Evolutionary conservation across 2,888 invertebrate genomes (phyloP).

Genomic region (Drosophila kuntzei): DNA sequence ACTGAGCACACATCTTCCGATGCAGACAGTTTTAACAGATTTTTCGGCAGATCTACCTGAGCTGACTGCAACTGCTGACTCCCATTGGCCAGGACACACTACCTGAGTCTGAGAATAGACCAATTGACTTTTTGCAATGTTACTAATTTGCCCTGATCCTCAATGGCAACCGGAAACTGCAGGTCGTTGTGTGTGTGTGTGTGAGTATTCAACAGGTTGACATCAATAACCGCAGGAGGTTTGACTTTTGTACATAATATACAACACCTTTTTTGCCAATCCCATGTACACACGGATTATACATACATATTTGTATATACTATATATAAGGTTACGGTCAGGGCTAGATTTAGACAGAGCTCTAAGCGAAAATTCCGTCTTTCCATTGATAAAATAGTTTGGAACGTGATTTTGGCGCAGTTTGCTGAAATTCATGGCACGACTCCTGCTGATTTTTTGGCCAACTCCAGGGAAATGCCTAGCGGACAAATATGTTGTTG

Average conservation of each 20-base stretch:
- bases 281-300: constrained; percentile 26
- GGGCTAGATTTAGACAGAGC: constrained; percentile 18
- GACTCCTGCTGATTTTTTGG: constrained; percentile 67
- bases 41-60: constrained; percentile 37
- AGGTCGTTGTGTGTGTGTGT: constrained; percentile 18
- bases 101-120: constrained; percentile 29
- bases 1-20: constrained; percentile 63
- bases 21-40: constrained; percentile 63
- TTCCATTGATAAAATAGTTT: constrained; percentile 78
- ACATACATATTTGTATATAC: not conserved
- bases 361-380: constrained; percentile 32
- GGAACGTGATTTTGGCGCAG: constrained; percentile 83
- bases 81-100: constrained; percentile 56
- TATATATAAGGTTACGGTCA: constrained; percentile 20
- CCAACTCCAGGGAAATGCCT: constrained; percentile 21
- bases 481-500: constrained; percentile 5
- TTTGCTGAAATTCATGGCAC: constrained; percentile 65
- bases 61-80: constrained; percentile 12
- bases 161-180: constrained; percentile 59
- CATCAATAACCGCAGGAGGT: constrained; percentile 70
- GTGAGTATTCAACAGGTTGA: constrained; percentile 73
- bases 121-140: constrained; percentile 80
- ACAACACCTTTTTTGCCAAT: constrained; percentile 39
- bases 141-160: constrained; percentile 61
- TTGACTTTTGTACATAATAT: constrained; percentile 71